phyloP scores from a whole-genome alignment of 2,797 vertebrate species.

The Halcyon smyrnensis region DNA sequence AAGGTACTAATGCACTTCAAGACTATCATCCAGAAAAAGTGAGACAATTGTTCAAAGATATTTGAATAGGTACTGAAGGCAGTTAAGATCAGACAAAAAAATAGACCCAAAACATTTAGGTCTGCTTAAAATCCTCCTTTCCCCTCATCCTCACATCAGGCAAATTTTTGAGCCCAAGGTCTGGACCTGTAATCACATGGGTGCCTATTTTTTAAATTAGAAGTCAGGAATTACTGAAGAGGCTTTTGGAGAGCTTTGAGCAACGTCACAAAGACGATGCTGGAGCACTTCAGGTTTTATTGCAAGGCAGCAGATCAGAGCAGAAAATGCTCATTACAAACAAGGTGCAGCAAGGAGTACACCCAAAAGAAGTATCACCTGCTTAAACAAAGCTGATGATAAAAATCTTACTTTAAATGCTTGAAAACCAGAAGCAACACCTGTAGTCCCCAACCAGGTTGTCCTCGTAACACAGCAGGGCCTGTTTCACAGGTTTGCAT shows the following conservation, averaged over 20 bases:
- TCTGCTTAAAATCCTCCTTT: neutral
- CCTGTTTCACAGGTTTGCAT: neutral
- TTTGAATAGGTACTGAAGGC: neutral
- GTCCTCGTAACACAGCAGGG: neutral
- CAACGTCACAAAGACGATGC: neutral
- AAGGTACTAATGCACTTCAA: neutral
- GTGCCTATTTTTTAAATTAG: neutral
- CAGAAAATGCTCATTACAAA: neutral
- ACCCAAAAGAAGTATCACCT: neutral
- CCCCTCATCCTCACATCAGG: neutral
- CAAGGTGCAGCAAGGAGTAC: neutral
- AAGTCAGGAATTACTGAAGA: neutral
- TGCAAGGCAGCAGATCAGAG: neutral
- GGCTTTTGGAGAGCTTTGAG: neutral
- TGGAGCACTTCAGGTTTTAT: neutral
- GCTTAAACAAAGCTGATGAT: neutral
- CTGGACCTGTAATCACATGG: neutral
- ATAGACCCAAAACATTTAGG: neutral
- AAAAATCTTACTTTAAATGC: neutral
- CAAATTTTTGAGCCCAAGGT: fast-evolving
- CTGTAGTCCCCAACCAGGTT: neutral
- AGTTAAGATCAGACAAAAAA: neutral
- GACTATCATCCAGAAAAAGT: neutral
- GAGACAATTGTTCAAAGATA: neutral
- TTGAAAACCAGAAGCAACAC: neutral